Evolutionary conservation across 2,113 vertebrate genomes (phyloP).

Genomic region (Chunga burmeisteri): DNA sequence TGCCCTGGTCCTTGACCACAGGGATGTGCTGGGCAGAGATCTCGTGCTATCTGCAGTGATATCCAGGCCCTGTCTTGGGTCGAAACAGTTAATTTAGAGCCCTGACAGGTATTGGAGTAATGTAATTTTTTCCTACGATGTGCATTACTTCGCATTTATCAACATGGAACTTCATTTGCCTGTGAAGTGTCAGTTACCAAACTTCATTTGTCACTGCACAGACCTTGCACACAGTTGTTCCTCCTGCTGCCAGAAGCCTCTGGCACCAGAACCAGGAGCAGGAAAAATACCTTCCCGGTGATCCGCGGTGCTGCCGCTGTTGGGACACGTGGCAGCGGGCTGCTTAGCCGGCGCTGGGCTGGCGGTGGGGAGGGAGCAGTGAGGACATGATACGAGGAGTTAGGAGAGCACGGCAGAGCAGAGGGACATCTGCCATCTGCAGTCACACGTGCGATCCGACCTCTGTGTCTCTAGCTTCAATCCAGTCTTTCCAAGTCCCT

Average conservation of each 20-base stretch:
- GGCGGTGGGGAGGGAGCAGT: not conserved
- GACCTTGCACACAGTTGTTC: not conserved
- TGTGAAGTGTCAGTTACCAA: not conserved
- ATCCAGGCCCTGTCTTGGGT: not conserved
- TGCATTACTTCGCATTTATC: not conserved
- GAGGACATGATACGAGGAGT: not conserved
- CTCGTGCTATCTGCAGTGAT: not conserved
- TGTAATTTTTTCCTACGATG: not conserved
- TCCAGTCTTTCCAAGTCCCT: not conserved
- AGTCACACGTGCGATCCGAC: not conserved
- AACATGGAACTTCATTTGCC: not conserved
- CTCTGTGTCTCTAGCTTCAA: not conserved
- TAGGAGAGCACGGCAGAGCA: not conserved
- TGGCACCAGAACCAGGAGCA: not conserved
- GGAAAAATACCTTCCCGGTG: not conserved
- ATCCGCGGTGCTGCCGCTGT: not conserved
- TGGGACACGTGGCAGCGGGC: not conserved
- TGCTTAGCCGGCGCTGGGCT: fast-evolving
- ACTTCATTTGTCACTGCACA: not conserved
- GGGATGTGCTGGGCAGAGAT: not conserved
- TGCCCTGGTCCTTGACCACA: not conserved
- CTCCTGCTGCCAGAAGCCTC: not conserved
- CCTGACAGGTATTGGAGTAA: not conserved
- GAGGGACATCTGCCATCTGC: not conserved
- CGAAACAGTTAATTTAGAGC: not conserved